Evolutionary conservation across 37 sponge, comb jelly and placozoan species (phyloP).

Genomic region (Cladorhizidae sp.): DNA sequence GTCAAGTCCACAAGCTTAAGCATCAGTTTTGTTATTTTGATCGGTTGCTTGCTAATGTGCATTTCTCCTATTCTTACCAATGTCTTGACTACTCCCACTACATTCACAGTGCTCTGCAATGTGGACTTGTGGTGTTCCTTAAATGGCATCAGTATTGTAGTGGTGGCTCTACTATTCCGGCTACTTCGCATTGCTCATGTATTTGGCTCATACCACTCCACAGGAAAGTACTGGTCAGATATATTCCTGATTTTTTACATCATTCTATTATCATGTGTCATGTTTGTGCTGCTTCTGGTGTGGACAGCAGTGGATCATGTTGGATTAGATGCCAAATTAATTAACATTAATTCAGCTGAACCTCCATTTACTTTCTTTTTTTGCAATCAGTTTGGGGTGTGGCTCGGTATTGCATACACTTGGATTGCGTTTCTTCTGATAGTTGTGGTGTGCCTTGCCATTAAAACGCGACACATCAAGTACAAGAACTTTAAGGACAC

Average conservation of each 20-base stretch:
- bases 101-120: conserved; percentile 14
- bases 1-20: conserved; percentile 40
- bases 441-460: conserved; percentile 21
- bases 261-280: neutral
- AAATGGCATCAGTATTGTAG: conserved; percentile 23
- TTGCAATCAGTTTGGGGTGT: neutral
- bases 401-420: neutral
- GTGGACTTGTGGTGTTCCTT: conserved; percentile 8
- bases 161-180: conserved; percentile 18
- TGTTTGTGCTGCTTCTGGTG: neutral
- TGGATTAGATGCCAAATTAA: neutral
- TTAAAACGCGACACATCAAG: conserved; percentile 44
- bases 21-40: conserved; percentile 30
- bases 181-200: conserved; percentile 22
- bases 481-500: conserved; percentile 42
- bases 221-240: conserved; percentile 25
- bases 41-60: conserved; percentile 26
- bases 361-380: conserved; percentile 14
- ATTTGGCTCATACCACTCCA: conserved; percentile 5
- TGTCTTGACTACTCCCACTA: neutral
- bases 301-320: conserved; percentile 11
- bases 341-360: neutral
- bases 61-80: neutral
- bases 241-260: conserved; percentile 11
- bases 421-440: neutral